Evolutionary conservation across 1,140 invertebrate genomes (phyloP).

Genomic region (Macrobrachium rosenbergii): DNA sequence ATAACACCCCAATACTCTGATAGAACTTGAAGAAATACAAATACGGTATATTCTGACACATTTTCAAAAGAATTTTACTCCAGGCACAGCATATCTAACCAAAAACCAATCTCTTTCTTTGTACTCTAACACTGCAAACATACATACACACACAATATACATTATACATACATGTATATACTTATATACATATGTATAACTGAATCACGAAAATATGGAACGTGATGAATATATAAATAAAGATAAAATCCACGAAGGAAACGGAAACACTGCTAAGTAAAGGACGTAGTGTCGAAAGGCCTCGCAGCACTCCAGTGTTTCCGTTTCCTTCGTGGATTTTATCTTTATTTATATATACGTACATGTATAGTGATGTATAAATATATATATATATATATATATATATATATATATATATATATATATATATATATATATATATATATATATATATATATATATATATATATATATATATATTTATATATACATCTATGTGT

Average conservation of each 20-base stretch:
- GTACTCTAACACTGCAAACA: not conserved
- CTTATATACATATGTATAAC: conserved; percentile 4
- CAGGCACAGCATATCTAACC: no score
- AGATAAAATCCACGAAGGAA: no score
- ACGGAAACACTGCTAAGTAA: no score
- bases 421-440: conserved; percentile 24
- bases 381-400: conserved; percentile 23
- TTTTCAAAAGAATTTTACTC: no score
- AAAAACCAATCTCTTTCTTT: no score
- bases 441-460: conserved; percentile 27
- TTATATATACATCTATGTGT: not conserved
- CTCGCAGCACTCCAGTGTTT: no score
- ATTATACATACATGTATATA: not conserved
- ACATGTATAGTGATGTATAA: conserved; percentile 1
- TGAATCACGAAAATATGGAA: not conserved
- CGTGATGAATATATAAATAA: not conserved
- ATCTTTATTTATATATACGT: conserved; percentile 16
- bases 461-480: conserved; percentile 21
- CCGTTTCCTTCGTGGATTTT: no score
- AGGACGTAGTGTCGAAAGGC: no score
- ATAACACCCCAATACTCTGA: no score
- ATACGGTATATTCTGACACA: no score
- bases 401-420: conserved; percentile 24
- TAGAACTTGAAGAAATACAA: no score
- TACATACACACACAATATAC: not conserved